phyloP scores from a whole-genome alignment of 2,113 vertebrate genomes.

The Apistogramma diplotaenia region DNA sequence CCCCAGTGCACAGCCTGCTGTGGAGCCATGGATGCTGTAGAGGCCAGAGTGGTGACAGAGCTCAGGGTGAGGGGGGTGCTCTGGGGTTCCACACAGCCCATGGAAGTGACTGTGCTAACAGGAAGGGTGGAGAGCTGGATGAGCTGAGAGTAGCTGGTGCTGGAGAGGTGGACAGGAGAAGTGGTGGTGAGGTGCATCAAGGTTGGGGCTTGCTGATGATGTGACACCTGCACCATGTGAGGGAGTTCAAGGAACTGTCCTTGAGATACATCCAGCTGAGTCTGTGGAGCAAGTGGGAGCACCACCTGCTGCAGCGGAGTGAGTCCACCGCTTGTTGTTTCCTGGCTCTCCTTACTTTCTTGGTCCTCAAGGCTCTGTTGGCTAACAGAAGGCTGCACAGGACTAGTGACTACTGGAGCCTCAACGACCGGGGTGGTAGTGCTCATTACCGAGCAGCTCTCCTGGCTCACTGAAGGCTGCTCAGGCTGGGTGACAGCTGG shows the following conservation, averaged over 20 bases:
- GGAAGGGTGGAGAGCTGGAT: slow-evolving; percentile 28
- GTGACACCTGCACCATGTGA: slow-evolving; percentile 17
- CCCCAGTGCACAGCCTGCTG: slow-evolving; percentile 13
- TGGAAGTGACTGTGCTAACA: background rate
- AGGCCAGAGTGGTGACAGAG: slow-evolving; percentile 21
- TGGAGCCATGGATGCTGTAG: background rate
- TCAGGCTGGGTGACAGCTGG: slow-evolving; percentile 18
- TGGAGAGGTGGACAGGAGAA: background rate
- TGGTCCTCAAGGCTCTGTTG: slow-evolving; percentile 4
- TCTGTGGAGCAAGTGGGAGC: slow-evolving; percentile 14
- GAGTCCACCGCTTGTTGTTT: background rate
- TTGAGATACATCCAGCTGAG: slow-evolving; percentile 2
- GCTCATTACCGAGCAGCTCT: background rate
- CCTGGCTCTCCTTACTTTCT: slow-evolving; percentile 5
- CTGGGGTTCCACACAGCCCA: background rate
- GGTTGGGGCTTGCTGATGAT: slow-evolving; percentile 22
- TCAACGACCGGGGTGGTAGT: background rate
- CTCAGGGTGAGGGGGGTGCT: slow-evolving; percentile 33
- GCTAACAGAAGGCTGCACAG: background rate
- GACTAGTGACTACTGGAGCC: slow-evolving; percentile 41
- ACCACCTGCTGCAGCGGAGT: slow-evolving; percentile 41
- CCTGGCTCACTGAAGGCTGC: background rate
- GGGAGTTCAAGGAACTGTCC: slow-evolving; percentile 29
- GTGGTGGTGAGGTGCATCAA: slow-evolving; percentile 12
- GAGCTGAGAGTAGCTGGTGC: slow-evolving; percentile 20